Base-by-base conservation (phyloP, 2,888 invertebrate species). In the Byasa hedistus region DNA sequence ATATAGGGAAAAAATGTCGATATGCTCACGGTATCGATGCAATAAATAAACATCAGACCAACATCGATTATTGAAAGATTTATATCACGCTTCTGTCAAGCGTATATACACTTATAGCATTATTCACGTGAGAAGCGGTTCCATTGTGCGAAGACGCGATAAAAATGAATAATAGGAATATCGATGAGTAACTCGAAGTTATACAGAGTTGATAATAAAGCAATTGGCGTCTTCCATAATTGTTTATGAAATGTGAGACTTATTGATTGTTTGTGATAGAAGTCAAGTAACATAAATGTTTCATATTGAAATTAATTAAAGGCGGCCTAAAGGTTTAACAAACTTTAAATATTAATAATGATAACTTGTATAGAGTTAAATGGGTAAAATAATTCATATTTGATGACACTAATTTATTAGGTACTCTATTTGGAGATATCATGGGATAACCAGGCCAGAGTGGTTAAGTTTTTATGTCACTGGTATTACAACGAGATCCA, bases 1-100 rank as follows among this genome's bases (percentile, higher is more conserved):
- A 81, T 76, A 72, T 77, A 75, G 76, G 48, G n/a, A 81, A 81
- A 84, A 82, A 80, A 84, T 82, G 79, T 83, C 81, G 83, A 87
- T 85, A 82, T 61, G 63, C 56, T 57, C 57, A 22, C 68, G 55
- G 67, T 72, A 74, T 74, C 69, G 69, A 79, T 78, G 81, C 85
- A 82, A 89, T 89, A 89, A 88, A 90, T 89, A 90, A 85, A 88
- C 82, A 88, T 82, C 78, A 76, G 72, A 75, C 78, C 77, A 80
- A 81, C 84, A 85, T 86, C 88, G 87, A 89, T 89, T 89, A 88
- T 83, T 82, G 81, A 82, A 87, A 88, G 90, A 91, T 91, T 89
- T 91, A 91, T 90, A 85, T 87, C 84, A 82, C 74, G 76, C 79
- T 77, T 79, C 81, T 77, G 79, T 79, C 80, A 81, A 80, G 84